Conservation (phyloP, 2,113 vertebrate genomes). For the Cephalopholis sonnerati region DNA sequence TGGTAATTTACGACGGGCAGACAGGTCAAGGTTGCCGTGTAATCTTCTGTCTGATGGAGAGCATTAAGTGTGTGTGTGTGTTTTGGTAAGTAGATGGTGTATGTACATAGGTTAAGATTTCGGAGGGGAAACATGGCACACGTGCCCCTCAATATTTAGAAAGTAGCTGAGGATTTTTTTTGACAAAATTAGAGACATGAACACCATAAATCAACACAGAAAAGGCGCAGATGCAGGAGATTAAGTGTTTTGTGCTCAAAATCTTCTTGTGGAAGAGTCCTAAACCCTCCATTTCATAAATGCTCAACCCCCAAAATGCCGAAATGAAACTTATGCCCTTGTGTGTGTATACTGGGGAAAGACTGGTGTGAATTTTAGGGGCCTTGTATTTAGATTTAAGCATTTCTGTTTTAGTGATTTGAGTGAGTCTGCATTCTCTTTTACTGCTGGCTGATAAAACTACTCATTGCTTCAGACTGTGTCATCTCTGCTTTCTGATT, state of each 20-base stretch:
- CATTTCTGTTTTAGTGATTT: neutral
- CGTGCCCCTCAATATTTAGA: no score
- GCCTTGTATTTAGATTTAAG: neutral
- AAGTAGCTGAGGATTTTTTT: no score
- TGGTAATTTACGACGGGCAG: slow-evolving; percentile 67
- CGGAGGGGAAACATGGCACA: no score
- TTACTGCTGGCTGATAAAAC: neutral
- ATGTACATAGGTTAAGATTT: neutral
- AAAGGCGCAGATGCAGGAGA: no score
- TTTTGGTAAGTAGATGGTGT: slow-evolving; percentile 2
- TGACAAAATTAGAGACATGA: no score
- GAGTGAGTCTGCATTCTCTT: neutral
- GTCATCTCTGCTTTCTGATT: neutral
- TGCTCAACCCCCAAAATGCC: no score
- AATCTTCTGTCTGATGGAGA: slow-evolving; percentile 66
- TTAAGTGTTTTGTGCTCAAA: no score
- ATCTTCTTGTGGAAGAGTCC: no score
- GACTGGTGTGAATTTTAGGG: neutral
- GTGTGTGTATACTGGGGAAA: neutral
- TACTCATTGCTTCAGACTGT: neutral
- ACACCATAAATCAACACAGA: no score
- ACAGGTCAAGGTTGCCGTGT: slow-evolving; percentile 77
- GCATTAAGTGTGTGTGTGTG: slow-evolving; percentile 34
- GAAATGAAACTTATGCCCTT: no score
- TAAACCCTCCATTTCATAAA: no score